Base-by-base conservation (phyloP, 2,113 vertebrate genomes). In the Siphamia tubifer region DNA sequence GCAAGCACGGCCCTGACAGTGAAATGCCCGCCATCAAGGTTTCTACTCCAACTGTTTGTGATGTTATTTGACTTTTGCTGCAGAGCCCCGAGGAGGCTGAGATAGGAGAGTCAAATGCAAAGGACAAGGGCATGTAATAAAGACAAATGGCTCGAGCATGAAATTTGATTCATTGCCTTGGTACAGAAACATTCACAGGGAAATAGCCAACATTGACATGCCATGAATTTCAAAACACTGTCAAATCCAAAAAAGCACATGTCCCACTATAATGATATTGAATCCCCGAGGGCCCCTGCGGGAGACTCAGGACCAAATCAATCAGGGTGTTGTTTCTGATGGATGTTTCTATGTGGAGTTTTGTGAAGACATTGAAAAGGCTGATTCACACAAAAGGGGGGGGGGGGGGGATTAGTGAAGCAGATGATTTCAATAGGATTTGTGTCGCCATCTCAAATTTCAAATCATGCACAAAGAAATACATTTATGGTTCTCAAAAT, bases 91-190 rank as follows among this genome's bases (percentile, higher is more conserved):
- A 72, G 79, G 74, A 78, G 38, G 67, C 82, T 52, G 71, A 51
- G 53, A 66, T 40, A 70, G 39, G 34, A 35, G 66, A 84, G 81
- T 74, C 76, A 88, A 89, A 87, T 61, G 68, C 49, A 70, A 83
- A 81, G 81, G 92, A 92, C 90, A 89, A 84, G 78, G 79, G 74
- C 80, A 78, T 78, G 58, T 92, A 91, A 92, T 92, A 90, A 91
- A 92, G 91, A 91, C 90, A 87, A 92, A 92, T 93, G 83, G 84
- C 67, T 68, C 36, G 83, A 88, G 87, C 84, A 80, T 87, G 79
- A 91, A 90, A 91, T 92, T 83, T 90, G 85, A 92, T 91, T 89
- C 79, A 85, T 87, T 85, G 84, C 86, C 76, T 63, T 81, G 48
- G 76, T 85, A 72, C 74, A 66, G 81, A 83, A 87, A 89, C 75